Percentiles rank a stretch among this genome's conserved stretches.
Evolutionary conservation across 35 echinoderm and acorn worm species (phyloP).

Genomic region (Apostichopus californicus): DNA sequence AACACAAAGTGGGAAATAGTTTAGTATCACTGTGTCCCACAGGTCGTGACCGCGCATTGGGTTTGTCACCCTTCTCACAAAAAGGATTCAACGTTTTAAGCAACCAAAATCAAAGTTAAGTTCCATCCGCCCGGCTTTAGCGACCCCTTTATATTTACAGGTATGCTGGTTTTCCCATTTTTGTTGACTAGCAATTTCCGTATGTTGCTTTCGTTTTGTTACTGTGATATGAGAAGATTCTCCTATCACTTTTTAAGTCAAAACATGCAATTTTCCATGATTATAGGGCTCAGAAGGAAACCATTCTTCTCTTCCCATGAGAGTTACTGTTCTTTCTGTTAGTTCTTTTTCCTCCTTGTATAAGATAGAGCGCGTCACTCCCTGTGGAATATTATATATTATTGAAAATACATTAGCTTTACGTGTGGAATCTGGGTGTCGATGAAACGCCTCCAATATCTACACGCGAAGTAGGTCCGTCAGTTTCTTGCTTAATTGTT

Average conservation of each 20-base stretch:
- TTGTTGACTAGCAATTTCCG: no score
- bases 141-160: no score
- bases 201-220: neutral
- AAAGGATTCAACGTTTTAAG: no score
- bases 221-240: neutral
- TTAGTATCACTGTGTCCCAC: no score
- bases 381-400: neutral
- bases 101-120: no score
- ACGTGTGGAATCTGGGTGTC: constrained; percentile 34
- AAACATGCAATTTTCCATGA: neutral
- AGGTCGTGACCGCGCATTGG: no score
- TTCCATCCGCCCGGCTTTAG: no score
- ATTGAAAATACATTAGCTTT: constrained; percentile 1
- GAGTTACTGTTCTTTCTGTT: neutral
- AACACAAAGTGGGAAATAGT: no score
- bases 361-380: neutral
- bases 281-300: neutral
- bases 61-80: no score
- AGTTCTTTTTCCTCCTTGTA: neutral
- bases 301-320: neutral
- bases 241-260: neutral
- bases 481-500: constrained; percentile 25
- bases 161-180: no score
- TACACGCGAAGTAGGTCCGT: constrained; percentile 18
- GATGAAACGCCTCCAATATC: neutral